phyloP scores from a whole-genome alignment of 2,113 vertebrate genomes.

The Platycercus adscitus region DNA sequence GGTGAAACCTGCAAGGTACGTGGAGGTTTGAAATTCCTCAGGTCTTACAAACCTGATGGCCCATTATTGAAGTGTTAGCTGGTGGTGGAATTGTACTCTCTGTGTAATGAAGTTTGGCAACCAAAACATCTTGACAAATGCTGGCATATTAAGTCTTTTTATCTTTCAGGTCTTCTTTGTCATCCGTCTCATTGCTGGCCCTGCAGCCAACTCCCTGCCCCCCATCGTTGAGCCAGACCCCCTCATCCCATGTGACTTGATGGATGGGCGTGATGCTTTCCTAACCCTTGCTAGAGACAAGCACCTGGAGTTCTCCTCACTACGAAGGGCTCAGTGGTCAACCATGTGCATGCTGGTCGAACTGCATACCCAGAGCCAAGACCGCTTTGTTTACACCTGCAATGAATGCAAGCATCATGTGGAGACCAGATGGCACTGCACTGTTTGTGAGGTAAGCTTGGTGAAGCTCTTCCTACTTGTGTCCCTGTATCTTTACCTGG shows the following conservation, averaged over 20 bases:
- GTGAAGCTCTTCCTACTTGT: background rate
- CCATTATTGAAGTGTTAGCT: background rate
- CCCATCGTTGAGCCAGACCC: slow-evolving; percentile 90
- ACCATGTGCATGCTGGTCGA: slow-evolving; percentile 98
- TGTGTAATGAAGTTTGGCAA: background rate
- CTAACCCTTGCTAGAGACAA: slow-evolving; percentile 96
- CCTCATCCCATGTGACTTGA: slow-evolving; percentile 94
- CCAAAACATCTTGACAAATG: background rate
- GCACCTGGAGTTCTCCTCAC: slow-evolving; percentile 95
- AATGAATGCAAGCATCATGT: slow-evolving; percentile 98
- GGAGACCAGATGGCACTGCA: slow-evolving; percentile 97
- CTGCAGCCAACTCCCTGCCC: slow-evolving; percentile 92
- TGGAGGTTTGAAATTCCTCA: background rate
- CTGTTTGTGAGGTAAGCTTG: slow-evolving; percentile 91
- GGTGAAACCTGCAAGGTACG: background rate
- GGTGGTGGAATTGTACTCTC: background rate
- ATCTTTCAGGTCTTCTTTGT: slow-evolving; percentile 94
- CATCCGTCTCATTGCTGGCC: slow-evolving; percentile 93
- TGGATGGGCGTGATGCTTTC: slow-evolving; percentile 98
- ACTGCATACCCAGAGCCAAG: slow-evolving; percentile 97
- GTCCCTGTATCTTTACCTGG: background rate
- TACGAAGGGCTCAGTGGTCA: slow-evolving; percentile 94
- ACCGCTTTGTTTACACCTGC: slow-evolving; percentile 98
- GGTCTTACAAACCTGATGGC: background rate
- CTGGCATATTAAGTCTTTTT: background rate